Percentiles rank a stretch among this genome's conserved stretches.
phyloP scores from a whole-genome alignment of 2,888 invertebrate genomes.

The Calliphora vomitoria region DNA sequence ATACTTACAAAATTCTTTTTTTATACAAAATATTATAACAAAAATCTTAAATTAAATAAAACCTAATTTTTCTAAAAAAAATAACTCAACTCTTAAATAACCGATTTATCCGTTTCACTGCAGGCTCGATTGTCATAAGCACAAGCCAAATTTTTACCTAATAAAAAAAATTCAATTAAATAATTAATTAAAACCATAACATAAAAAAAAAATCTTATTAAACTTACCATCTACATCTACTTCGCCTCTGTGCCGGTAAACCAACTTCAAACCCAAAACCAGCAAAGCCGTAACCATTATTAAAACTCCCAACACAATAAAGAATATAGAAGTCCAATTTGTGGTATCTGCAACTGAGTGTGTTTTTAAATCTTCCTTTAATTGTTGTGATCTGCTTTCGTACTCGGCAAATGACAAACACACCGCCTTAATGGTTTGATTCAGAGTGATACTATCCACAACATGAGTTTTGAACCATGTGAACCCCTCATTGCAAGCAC shows the following conservation, averaged over 20 bases:
- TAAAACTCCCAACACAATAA: conserved; percentile 57
- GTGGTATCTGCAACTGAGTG: background rate
- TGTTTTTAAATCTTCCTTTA: background rate
- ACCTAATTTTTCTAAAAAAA: background rate
- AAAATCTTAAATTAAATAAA: background rate
- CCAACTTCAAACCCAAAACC: conserved; percentile 42
- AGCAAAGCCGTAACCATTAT: conserved; percentile 45
- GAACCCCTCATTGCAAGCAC: conserved; percentile 59
- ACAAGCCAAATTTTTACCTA: conserved; percentile 66
- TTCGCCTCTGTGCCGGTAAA: conserved; percentile 27
- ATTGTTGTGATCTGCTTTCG: background rate
- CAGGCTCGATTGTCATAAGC: conserved; percentile 53
- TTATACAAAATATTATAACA: background rate
- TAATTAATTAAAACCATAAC: background rate
- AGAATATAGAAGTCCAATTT: conserved; percentile 23
- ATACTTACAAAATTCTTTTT: too few species aligned
- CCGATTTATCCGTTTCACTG: conserved; percentile 35
- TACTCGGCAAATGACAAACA: conserved; percentile 41
- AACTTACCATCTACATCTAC: conserved; percentile 70
- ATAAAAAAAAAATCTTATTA: background rate
- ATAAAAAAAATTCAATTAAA: conserved; percentile 31
- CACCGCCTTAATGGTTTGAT: conserved; percentile 10
- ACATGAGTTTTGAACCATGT: conserved; percentile 25
- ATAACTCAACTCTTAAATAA: conserved; percentile 17
- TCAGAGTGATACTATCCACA: background rate